Evolutionary conservation across 2,888 invertebrate species (phyloP), one percentile per base, ranked within the genome.

Genomic region (Agrotis ipsilon): DNA sequence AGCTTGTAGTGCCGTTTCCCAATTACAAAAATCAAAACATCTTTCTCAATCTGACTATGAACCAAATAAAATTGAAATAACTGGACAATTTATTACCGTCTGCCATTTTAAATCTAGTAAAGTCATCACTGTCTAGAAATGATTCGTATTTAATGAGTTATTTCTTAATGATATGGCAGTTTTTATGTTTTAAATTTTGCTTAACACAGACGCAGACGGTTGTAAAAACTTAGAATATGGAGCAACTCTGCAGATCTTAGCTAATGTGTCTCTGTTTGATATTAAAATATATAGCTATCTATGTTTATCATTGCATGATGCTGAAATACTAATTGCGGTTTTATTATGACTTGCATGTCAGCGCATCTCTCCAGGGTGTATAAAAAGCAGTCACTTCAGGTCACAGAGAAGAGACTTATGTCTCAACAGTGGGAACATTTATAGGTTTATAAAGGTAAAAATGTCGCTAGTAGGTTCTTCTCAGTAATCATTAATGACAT

Each of bases 191-290:
- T 39, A 24, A 0, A 39, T 59, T 59, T 19, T 9, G 19, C 32
- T 13, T 60, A 70, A 60, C 24, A 24, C n/a, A 24, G 24, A 46
- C n/a, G 7, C 21, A 21, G 21, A 32, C 21, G 16, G n/a, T 43
- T 48, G 32, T 32, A 72, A 71, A 54, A 72, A 43, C 46, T 39
- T 48, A 13, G 2, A 48, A 27, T 16, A 62, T 62, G 71, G 16
- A 72, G 52, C 54, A 62, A 72, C 19, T 32, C 7, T 24, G 14
- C 2, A 72, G 27, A 62, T 32, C n/a, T 18, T 49, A 13, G 27
- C 27, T 21, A 48, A 24, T 71, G 24, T 72, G 19, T 52, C 19
- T 52, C 52, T 24, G 16, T 39, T 52, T 13, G 24, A 19, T 46
- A 48, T 24, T 48, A 39, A 39, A 68, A 46, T 32, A 9, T 32